Conservation (phyloP, 2,113 vertebrate genomes). For the Chloropsis hardwickii region DNA sequence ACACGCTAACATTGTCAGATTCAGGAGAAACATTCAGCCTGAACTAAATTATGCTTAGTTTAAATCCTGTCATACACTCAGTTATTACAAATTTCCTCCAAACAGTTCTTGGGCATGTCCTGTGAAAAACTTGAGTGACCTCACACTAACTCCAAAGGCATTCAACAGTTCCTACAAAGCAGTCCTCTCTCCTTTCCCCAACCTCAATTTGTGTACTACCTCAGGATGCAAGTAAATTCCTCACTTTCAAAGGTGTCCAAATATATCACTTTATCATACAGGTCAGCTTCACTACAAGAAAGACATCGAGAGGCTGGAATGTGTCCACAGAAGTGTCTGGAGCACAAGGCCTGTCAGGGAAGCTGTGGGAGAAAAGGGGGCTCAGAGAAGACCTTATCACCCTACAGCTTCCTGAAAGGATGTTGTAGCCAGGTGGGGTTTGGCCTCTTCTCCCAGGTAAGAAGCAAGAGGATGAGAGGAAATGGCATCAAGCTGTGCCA, state of each 20-base stretch:
- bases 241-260: not conserved
- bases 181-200: not conserved
- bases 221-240: not conserved
- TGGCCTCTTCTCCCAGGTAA: accelerated
- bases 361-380: not conserved
- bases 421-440: accelerated
- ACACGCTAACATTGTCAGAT: not conserved
- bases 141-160: not conserved
- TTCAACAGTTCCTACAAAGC: not conserved
- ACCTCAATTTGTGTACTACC: not conserved
- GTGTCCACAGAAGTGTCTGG: not conserved
- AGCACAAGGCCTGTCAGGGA: not conserved
- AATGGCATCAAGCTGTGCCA: not conserved
- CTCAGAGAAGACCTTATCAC: not conserved
- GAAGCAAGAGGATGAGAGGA: not conserved
- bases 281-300: not conserved
- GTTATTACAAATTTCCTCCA: not conserved
- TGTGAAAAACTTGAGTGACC: not conserved
- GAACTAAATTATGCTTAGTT: not conserved
- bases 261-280: not conserved
- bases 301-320: not conserved
- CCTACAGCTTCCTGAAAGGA: not conserved
- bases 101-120: not conserved
- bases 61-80: not conserved
- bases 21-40: not conserved